These are phyloP conservation scores for Tribolium madens DNA, from an alignment of 1,140 invertebrate species.

Conservation along the genomic window DNA sequence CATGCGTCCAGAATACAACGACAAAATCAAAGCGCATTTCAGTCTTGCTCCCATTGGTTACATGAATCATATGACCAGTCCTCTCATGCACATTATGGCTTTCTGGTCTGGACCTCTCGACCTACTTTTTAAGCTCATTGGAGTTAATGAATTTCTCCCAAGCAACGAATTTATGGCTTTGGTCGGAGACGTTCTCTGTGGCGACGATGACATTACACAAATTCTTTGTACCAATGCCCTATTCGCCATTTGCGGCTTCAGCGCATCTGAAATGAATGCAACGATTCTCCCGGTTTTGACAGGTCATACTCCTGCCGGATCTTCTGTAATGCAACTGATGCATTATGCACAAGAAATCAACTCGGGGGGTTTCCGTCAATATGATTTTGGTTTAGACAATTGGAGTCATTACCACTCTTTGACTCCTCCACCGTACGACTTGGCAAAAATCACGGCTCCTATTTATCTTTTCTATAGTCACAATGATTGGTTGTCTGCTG, in stretches of 20 bases:
- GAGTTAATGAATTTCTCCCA: slow-evolving; percentile 16
- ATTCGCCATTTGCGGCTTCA: slow-evolving; percentile 71
- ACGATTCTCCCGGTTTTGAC: slow-evolving; percentile 80
- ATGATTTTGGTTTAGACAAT: slow-evolving; percentile 65
- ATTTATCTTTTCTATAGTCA: slow-evolving; percentile 68
- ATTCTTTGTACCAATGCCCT: slow-evolving; percentile 70
- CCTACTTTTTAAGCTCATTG: neutral
- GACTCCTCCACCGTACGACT: slow-evolving; percentile 68
- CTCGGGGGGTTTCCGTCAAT: slow-evolving; percentile 72
- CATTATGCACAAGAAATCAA: slow-evolving; percentile 78
- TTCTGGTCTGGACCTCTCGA: slow-evolving; percentile 37
- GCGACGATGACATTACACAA: slow-evolving; percentile 65
- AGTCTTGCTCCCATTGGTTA: slow-evolving; percentile 73
- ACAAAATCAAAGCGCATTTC: slow-evolving; percentile 69
- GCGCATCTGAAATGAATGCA: slow-evolving; percentile 69
- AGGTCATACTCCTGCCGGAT: slow-evolving; percentile 85
- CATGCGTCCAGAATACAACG: slow-evolving; percentile 68
- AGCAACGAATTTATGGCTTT: slow-evolving; percentile 63
- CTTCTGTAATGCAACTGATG: slow-evolving; percentile 80
- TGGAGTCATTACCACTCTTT: slow-evolving; percentile 27
- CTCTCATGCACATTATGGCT: slow-evolving; percentile 64
- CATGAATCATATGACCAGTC: slow-evolving; percentile 67
- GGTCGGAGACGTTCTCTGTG: slow-evolving; percentile 65
- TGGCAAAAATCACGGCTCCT: slow-evolving; percentile 71
- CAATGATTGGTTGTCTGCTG: slow-evolving; percentile 66